These are phyloP conservation scores for Achlya flavicornis DNA, from an alignment of 2,888 invertebrate species.

Conservation along the genomic window DNA sequence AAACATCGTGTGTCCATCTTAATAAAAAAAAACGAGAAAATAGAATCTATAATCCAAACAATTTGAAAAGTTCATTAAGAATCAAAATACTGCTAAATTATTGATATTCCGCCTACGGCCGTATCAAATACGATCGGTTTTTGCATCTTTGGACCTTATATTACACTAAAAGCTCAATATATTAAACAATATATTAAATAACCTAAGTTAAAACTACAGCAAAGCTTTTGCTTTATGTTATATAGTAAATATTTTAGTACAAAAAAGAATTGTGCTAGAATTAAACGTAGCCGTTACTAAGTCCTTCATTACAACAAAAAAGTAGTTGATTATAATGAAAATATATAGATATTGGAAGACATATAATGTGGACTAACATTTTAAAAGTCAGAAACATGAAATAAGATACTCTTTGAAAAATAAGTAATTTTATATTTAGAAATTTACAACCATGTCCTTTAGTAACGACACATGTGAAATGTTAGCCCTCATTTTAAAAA, in stretches of 20 bases:
- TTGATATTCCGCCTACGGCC: constrained; percentile 51
- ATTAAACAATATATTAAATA: constrained; percentile 53
- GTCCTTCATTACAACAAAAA: constrained; percentile 43
- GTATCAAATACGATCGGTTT: constrained; percentile 64
- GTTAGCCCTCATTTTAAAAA: constrained; percentile 13
- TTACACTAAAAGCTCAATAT: constrained; percentile 71
- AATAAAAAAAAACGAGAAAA: constrained; percentile 51
- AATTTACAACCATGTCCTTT: constrained; percentile 5
- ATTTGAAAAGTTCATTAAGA: constrained; percentile 20
- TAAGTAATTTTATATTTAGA: constrained; percentile 5
- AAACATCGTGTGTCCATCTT: constrained; percentile 55
- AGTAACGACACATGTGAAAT: neutral
- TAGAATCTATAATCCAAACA: constrained; percentile 46
- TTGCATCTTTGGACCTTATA: constrained; percentile 78
- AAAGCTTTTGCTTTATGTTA: constrained; percentile 61
- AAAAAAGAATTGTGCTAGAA: constrained; percentile 58
- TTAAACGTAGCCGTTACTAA: constrained; percentile 40
- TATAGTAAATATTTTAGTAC: constrained; percentile 54
- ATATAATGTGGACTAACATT: constrained; percentile 44
- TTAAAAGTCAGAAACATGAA: neutral
- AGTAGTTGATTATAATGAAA: constrained; percentile 48
- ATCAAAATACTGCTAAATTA: constrained; percentile 68
- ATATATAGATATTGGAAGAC: constrained; percentile 65
- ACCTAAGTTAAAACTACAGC: constrained; percentile 66
- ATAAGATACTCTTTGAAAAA: constrained; percentile 5